A percentile compares a stretch with the other conserved stretches of the same genome.
Evolutionary conservation across 2,113 vertebrate genomes (phyloP).

Genomic region (Lamprologus ornatipinnis): DNA sequence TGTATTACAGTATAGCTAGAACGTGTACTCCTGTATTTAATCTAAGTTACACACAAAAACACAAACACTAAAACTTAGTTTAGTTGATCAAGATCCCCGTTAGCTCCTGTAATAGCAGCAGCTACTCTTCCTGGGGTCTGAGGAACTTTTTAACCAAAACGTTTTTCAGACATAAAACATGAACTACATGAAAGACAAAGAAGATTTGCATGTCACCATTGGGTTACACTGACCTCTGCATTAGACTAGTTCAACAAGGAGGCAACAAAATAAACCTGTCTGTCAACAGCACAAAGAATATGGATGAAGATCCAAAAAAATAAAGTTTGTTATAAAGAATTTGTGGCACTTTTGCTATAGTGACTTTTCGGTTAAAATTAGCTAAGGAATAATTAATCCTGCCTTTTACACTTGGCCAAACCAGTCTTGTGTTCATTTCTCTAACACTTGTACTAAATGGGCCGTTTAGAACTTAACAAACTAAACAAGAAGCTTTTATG

Average conservation of each 20-base stretch:
- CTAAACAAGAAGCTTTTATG: neutral
- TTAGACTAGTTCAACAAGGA: neutral
- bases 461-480: neutral
- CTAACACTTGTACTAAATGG: too few species aligned
- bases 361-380: fast-evolving
- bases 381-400: too few species aligned
- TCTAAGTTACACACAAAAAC: neutral
- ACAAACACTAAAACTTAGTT: neutral
- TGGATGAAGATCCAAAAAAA: neutral
- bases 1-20: neutral
- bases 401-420: too few species aligned
- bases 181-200: neutral
- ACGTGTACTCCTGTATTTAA: neutral
- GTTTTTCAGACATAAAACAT: neutral
- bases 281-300: neutral
- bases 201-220: neutral
- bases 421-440: too few species aligned
- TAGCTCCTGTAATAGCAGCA: neutral
- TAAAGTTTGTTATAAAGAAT: neutral
- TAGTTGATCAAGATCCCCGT: neutral
- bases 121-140: neutral
- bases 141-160: neutral
- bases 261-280: neutral
- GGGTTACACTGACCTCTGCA: neutral
- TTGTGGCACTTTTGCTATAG: neutral